Conservation (phyloP, 2,888 invertebrate genomes). For the Pantelozetes paolii region DNA sequence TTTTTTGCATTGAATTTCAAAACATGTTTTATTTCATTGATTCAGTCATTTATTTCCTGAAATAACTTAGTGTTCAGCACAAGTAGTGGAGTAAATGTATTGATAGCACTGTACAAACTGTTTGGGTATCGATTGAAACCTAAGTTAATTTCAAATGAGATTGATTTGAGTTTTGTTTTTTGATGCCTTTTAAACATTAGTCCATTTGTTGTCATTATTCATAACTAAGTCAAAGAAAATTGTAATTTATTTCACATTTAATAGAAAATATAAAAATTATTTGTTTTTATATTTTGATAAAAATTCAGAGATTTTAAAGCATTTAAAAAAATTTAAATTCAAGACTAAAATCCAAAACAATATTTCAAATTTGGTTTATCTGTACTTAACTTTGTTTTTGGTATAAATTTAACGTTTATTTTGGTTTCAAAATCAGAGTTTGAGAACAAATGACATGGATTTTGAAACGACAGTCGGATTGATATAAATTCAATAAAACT, state of each 20-base stretch:
- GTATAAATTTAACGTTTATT: neutral
- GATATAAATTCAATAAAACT: constrained; percentile 6
- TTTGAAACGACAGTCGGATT: neutral
- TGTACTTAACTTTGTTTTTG: neutral
- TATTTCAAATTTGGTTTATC: neutral
- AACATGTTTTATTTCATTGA: neutral
- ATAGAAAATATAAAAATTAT: too few species aligned
- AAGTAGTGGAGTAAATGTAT: neutral
- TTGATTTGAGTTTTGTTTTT: neutral
- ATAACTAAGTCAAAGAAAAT: neutral
- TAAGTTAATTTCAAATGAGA: constrained; percentile 2
- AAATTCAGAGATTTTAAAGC: too few species aligned
- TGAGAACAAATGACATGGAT: neutral
- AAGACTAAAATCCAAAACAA: neutral
- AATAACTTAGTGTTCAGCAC: neutral
- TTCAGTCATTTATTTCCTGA: constrained; percentile 15
- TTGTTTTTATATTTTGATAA: too few species aligned
- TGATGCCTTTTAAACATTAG: neutral
- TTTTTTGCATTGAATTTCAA: neutral
- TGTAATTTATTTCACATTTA: too few species aligned
- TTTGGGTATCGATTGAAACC: neutral
- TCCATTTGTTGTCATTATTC: neutral
- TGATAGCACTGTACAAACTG: neutral
- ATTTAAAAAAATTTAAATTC: neutral
- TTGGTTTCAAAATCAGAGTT: neutral